Conservation (phyloP, 1,140 invertebrate genomes). For the Potamilus streckersoni region DNA sequence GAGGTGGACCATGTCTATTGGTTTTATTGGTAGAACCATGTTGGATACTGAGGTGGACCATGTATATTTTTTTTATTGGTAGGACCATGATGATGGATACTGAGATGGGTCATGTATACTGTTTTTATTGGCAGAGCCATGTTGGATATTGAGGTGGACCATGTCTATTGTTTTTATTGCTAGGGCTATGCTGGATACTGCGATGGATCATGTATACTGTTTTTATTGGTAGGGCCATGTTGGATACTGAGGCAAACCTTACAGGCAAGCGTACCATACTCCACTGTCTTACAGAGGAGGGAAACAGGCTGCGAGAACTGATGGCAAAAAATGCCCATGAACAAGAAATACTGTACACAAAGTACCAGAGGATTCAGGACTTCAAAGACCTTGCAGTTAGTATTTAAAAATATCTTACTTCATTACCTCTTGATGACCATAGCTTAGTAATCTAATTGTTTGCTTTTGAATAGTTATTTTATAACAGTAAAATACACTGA, state of each 20-base stretch:
- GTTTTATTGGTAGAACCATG: neutral
- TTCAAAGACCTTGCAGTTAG: conserved; percentile 44
- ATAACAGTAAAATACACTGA: no score
- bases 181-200: no score
- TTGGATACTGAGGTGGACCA: conserved; percentile 38
- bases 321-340: conserved; percentile 30
- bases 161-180: conserved; percentile 8
- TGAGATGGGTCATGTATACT: no score
- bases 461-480: no score
- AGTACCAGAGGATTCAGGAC: conserved; percentile 52
- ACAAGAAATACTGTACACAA: conserved; percentile 38
- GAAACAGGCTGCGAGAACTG: conserved; percentile 32
- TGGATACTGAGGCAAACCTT: conserved; percentile 40
- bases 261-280: conserved; percentile 32
- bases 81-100: no score
- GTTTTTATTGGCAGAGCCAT: conserved; percentile 18
- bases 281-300: conserved; percentile 29
- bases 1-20: no score
- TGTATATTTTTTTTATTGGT: conserved; percentile 2
- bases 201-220: no score
- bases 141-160: conserved; percentile 38
- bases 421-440: no score
- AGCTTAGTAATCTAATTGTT: no score
- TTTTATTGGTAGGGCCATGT: conserved; percentile 21
- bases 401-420: no score